Conservation (phyloP, 2,888 invertebrate genomes). For the Podotricha telesiphe region DNA sequence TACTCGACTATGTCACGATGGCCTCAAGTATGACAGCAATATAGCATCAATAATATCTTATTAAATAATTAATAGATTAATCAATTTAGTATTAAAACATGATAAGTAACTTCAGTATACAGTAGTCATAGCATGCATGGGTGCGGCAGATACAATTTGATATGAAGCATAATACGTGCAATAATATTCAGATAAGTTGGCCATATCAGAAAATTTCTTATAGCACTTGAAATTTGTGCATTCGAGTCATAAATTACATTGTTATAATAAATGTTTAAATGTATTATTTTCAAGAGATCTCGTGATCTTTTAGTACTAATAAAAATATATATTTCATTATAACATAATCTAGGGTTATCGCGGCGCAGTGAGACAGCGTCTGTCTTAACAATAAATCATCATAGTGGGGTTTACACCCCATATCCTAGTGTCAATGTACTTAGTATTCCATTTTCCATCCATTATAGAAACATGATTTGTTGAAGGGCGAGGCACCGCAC, state of each 20-base stretch:
- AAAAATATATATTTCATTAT: too few relatives aligned
- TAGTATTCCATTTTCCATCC: too few relatives aligned
- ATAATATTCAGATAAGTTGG: background rate
- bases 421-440: too few relatives aligned
- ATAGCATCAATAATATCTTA: background rate
- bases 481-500: too few relatives aligned
- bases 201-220: background rate
- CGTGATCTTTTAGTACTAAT: too few relatives aligned
- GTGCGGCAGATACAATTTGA: constrained; percentile 8
- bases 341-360: too few relatives aligned
- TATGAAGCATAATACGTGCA: constrained; percentile 4
- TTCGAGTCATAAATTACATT: constrained; percentile 1
- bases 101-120: background rate
- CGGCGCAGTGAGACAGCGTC: too few relatives aligned
- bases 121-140: background rate
- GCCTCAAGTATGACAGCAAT: too few relatives aligned
- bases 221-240: constrained; percentile 14
- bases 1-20: too few relatives aligned
- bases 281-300: background rate
- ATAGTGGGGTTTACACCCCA: too few relatives aligned
- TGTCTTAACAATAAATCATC: too few relatives aligned
- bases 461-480: too few relatives aligned
- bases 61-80: background rate
- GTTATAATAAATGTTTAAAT: background rate
- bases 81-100: background rate